Base-by-base conservation (phyloP, 2,113 vertebrate genomes). In the Lophura nycthemera region DNA sequence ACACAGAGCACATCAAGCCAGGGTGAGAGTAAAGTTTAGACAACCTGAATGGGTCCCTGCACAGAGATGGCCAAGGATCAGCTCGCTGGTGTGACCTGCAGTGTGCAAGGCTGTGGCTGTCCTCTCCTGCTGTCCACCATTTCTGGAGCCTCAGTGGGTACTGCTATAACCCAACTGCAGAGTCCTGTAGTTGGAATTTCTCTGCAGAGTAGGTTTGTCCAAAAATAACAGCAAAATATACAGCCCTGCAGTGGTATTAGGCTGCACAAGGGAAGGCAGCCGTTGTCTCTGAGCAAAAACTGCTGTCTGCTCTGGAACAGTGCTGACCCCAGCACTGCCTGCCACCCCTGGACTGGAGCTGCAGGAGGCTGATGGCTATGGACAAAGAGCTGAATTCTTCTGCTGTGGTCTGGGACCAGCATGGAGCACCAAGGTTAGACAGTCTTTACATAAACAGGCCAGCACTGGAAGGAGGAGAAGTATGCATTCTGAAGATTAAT, bases 401-500 rank as follows among this genome's bases (percentile, higher is more conserved):
- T 67, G 83, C 71, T 24, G 63, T 25, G 75, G n/a, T 52, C 79
- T 43, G 43, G 67, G 43, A 19, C 74, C 60, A 12, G 59, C 60
- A 8, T 10, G 63, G 57, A 83, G 72, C 57, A n/a, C 17, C 8
- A 50, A 11, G 5, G 1, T 2, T 34, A 64, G 56, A 10, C 81
- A 65, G 67, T 79, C 65, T 74, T 83, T 84, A 38, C 50, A 42
- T 61, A 86, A 95, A 88, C 90, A 95, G 47, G 29, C 63, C 89
- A 73, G 72, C 50, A 47, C 42, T 66, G 48, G 47, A 74, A 63
- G 65, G 56, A 73, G 73, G n/a, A 47, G 34, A 64, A 54, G 63
- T 72, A 47, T 74, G 69, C 80, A 40, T 29, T 47, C 54, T 1
- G 57, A 88, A 50, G 48, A 52, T 75, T 74, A 77, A 76, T 77